These are phyloP conservation scores for Ophiodon elongatus DNA, from an alignment of 2,113 vertebrate species.

Conservation along the genomic window DNA sequence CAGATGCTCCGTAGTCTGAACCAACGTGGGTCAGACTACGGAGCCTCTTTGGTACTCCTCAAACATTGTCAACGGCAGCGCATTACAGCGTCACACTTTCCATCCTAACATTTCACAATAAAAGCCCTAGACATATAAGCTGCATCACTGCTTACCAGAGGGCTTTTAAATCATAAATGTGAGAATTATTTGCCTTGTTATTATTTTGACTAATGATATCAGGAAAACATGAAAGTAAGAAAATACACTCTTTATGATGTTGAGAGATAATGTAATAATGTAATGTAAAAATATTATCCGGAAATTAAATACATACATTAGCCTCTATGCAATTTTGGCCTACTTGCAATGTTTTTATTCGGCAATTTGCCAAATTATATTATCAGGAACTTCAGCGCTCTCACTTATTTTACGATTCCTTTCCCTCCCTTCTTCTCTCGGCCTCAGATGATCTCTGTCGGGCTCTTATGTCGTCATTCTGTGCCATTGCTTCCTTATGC, in stretches of 20 bases:
- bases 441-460: constrained; percentile 11
- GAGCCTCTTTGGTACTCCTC: too few relatives aligned
- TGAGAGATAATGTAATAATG: background rate
- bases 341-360: background rate
- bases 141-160: background rate
- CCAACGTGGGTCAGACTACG: too few relatives aligned
- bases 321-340: too few relatives aligned
- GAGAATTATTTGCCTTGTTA: too few relatives aligned
- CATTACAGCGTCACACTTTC: background rate
- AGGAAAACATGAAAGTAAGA: background rate
- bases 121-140: background rate
- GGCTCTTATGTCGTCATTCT: constrained; percentile 15
- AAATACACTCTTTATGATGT: background rate
- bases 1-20: too few relatives aligned
- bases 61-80: background rate
- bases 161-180: too few relatives aligned
- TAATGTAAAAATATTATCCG: background rate
- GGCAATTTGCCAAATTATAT: background rate
- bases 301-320: background rate
- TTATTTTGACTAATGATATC: too few relatives aligned
- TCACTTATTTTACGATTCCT: background rate
- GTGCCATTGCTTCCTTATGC: constrained; percentile 32
- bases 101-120: background rate
- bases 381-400: background rate
- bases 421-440: background rate